A percentile compares a stretch with the other conserved stretches of the same genome.
These are phyloP conservation scores for Poecile montanus DNA, from an alignment of 2,797 vertebrate species.

Conservation along the genomic window DNA sequence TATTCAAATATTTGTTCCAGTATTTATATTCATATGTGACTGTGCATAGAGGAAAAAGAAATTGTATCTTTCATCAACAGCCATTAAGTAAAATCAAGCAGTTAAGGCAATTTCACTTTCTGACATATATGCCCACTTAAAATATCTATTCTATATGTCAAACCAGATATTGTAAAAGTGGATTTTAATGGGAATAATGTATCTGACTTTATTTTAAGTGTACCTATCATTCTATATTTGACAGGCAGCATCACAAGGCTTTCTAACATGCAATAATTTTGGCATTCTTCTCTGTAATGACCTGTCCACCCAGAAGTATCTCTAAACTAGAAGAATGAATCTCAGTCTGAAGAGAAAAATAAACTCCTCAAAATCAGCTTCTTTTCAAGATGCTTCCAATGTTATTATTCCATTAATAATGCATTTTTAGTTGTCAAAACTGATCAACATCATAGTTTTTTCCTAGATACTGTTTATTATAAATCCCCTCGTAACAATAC, in stretches of 20 bases:
- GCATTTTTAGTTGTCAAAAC: slow-evolving; percentile 79
- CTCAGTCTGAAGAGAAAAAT: slow-evolving; percentile 53
- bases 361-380: slow-evolving; percentile 62
- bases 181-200: slow-evolving; percentile 13
- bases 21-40: slow-evolving; percentile 50
- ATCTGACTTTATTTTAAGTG: slow-evolving; percentile 10
- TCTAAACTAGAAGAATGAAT: slow-evolving; percentile 57
- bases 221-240: background rate
- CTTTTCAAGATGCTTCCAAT: slow-evolving; percentile 70
- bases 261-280: background rate
- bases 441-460: slow-evolving; percentile 73
- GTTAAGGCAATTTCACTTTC: slow-evolving; percentile 14
- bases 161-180: slow-evolving; percentile 33
- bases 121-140: slow-evolving; percentile 48
- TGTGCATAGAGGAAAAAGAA: slow-evolving; percentile 8
- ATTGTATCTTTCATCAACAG: slow-evolving; percentile 47
- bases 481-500: slow-evolving; percentile 73
- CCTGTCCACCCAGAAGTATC: slow-evolving; percentile 30
- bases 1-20: slow-evolving; percentile 37
- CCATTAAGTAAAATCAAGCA: slow-evolving; percentile 60
- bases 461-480: slow-evolving; percentile 73
- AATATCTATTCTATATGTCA: slow-evolving; percentile 31
- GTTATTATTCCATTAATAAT: slow-evolving; percentile 82
- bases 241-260: background rate
- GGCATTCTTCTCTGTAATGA: slow-evolving; percentile 39